phyloP scores from a whole-genome alignment of 2,888 invertebrate species.

The Netelia inedita region DNA sequence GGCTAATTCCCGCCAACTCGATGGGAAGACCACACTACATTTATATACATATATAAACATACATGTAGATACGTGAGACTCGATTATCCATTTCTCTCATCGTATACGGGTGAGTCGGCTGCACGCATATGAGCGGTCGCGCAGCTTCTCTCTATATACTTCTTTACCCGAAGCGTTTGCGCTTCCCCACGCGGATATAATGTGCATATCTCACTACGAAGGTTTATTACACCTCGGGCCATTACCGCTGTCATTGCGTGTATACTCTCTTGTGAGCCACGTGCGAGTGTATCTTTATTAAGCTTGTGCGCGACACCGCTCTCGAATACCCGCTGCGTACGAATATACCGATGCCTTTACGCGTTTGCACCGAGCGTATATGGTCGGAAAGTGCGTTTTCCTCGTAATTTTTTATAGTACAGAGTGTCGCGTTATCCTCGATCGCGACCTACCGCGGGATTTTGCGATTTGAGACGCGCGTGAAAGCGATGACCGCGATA shows the following conservation, averaged over 20 bases:
- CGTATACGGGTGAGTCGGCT: conserved; percentile 32
- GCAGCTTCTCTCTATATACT: conserved; percentile 55
- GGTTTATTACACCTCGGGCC: conserved; percentile 75
- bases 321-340: conserved; percentile 44
- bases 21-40: conserved; percentile 28
- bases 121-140: conserved; percentile 43
- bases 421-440: conserved; percentile 26
- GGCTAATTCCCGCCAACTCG: conserved; percentile 71
- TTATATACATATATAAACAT: conserved; percentile 36
- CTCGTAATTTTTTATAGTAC: conserved; percentile 40
- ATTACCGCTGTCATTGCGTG: conserved; percentile 77
- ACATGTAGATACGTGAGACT: conserved; percentile 5
- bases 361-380: background rate
- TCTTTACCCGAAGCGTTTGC: conserved; percentile 51
- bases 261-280: conserved; percentile 65
- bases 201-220: conserved; percentile 76
- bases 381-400: conserved; percentile 28
- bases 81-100: conserved; percentile 72
- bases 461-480: conserved; percentile 17
- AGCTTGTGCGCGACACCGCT: conserved; percentile 57
- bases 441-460: conserved; percentile 41
- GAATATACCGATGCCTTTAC: conserved; percentile 23
- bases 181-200: conserved; percentile 72
- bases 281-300: conserved; percentile 76
- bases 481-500: conserved; percentile 21